These are phyloP conservation scores for Folsomia candida DNA, from an alignment of 2,888 invertebrate species.

Conservation along the genomic window DNA sequence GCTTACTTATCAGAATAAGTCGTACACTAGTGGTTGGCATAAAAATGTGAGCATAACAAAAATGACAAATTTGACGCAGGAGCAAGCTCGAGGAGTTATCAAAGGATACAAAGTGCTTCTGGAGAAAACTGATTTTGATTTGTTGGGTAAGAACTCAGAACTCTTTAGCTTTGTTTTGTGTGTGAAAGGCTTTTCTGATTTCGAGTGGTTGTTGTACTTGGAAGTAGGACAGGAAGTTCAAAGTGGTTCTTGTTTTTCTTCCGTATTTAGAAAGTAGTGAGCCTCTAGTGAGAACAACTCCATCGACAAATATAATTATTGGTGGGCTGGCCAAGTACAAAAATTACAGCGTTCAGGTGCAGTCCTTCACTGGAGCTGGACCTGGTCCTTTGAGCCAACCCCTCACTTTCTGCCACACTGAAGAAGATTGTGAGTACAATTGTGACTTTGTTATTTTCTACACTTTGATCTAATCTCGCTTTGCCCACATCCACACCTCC, in stretches of 20 bases:
- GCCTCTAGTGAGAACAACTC: slow-evolving; percentile 55
- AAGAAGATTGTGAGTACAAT: slow-evolving; percentile 67
- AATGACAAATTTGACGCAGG: no score
- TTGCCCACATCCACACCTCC: slow-evolving; percentile 9
- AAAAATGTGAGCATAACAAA: no score
- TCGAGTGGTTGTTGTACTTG: not conserved
- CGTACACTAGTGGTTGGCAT: no score
- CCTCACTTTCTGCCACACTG: slow-evolving; percentile 68
- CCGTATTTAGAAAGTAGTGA: slow-evolving; percentile 20
- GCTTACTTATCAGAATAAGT: no score
- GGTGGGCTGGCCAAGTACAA: slow-evolving; percentile 71
- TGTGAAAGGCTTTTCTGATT: not conserved
- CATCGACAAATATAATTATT: slow-evolving; percentile 67
- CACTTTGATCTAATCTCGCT: slow-evolving; percentile 1
- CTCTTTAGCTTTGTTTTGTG: not conserved
- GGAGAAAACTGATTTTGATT: slow-evolving; percentile 44
- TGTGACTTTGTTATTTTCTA: not conserved
- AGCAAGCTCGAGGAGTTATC: slow-evolving; percentile 56
- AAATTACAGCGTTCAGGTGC: slow-evolving; percentile 76
- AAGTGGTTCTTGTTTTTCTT: not conserved
- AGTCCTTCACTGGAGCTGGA: slow-evolving; percentile 75
- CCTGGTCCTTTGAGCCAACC: slow-evolving; percentile 69
- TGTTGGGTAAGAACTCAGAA: slow-evolving; percentile 2
- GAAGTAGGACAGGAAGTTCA: not conserved
- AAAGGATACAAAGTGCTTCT: slow-evolving; percentile 53